These are phyloP conservation scores for Pycnonotus jocosus DNA, from an alignment of 2,113 vertebrate species.

Conservation along the genomic window DNA sequence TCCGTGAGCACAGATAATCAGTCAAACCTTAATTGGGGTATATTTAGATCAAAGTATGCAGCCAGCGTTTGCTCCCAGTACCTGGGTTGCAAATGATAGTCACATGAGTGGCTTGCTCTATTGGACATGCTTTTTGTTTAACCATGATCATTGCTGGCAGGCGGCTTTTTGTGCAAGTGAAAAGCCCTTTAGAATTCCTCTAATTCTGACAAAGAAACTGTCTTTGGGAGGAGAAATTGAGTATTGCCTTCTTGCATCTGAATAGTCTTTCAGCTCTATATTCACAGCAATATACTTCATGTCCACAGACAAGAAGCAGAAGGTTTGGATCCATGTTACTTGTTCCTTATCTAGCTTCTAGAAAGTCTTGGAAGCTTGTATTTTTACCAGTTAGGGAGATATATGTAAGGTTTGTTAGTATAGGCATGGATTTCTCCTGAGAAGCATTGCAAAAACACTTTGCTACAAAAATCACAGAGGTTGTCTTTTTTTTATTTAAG, in stretches of 20 bases:
- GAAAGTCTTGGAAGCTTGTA: neutral
- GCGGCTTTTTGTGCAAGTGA: constrained; percentile 50
- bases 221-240: constrained; percentile 59
- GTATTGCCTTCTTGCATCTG: constrained; percentile 60
- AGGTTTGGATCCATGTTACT: constrained; percentile 9
- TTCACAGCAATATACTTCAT: constrained; percentile 51
- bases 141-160: constrained; percentile 65
- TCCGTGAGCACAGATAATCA: constrained; percentile 48
- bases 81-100: constrained; percentile 59
- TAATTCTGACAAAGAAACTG: constrained; percentile 66
- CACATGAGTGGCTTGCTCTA: constrained; percentile 60
- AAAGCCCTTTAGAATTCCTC: constrained; percentile 63
- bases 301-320: constrained; percentile 28
- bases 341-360: neutral
- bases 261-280: constrained; percentile 57
- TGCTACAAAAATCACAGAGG: neutral
- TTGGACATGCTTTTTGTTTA: constrained; percentile 68
- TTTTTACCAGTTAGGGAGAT: neutral
- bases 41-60: constrained; percentile 48
- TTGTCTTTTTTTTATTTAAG: neutral
- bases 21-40: constrained; percentile 38
- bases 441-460: neutral
- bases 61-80: constrained; percentile 20
- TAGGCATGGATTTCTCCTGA: neutral
- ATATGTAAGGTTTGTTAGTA: neutral